Evolutionary conservation across 2,113 vertebrate species (phyloP).

Genomic region (Scytalopus superciliaris): DNA sequence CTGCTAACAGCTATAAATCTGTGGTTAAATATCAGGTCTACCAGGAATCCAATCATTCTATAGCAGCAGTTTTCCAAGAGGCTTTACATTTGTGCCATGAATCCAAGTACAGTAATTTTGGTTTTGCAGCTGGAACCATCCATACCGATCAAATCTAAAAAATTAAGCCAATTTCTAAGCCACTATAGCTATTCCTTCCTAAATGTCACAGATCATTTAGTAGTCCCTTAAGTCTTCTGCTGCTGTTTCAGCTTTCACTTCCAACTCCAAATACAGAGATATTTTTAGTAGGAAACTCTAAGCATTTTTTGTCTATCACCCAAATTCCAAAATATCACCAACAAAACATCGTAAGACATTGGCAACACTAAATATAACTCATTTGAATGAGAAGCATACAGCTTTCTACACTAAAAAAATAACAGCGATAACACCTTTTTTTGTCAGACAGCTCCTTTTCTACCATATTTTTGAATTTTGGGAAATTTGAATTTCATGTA

Average conservation of each 20-base stretch:
- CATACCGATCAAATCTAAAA: neutral
- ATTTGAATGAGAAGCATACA: neutral
- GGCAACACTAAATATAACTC: neutral
- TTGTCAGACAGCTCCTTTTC: neutral
- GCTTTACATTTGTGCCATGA: neutral
- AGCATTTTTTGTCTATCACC: neutral
- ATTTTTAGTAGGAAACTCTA: neutral
- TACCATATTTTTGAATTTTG: neutral
- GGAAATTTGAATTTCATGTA: neutral
- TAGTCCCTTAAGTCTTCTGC: neutral
- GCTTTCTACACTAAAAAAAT: neutral
- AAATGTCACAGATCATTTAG: neutral
- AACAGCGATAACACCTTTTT: neutral
- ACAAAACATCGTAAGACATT: neutral
- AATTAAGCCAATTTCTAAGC: neutral
- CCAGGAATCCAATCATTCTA: neutral
- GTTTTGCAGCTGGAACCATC: neutral
- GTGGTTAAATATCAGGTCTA: neutral
- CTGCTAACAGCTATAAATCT: neutral
- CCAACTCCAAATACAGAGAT: neutral
- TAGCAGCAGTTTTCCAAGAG: neutral
- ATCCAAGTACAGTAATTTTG: neutral
- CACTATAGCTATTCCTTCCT: neutral
- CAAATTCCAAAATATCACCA: neutral
- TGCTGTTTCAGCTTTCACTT: neutral